These are phyloP conservation scores for Cordilura impudica DNA, from an alignment of 2,888 invertebrate genomes.

Conservation along the genomic window DNA sequence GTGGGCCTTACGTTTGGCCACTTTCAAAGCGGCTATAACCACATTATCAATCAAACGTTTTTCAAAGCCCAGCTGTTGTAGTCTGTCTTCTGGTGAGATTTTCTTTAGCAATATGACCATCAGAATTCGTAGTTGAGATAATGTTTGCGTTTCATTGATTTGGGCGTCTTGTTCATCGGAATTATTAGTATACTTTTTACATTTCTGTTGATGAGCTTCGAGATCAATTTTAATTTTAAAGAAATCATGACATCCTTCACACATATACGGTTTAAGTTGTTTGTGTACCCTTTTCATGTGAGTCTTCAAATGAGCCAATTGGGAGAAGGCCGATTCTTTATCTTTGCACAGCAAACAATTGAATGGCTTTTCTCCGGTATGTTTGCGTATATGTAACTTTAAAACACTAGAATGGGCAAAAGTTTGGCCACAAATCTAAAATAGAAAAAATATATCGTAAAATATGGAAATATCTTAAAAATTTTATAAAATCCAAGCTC, in stretches of 20 bases:
- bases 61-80: constrained; percentile 88
- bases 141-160: constrained; percentile 78
- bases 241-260: constrained; percentile 84
- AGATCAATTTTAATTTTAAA: constrained; percentile 88
- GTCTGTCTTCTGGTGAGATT: constrained; percentile 88
- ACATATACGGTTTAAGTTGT: constrained; percentile 87
- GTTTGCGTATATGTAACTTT: constrained; percentile 88
- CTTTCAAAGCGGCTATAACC: constrained; percentile 86
- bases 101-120: constrained; percentile 89
- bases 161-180: constrained; percentile 62
- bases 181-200: constrained; percentile 67
- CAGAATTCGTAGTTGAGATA: constrained; percentile 87
- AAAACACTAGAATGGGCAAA: constrained; percentile 92
- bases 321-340: constrained; percentile 85
- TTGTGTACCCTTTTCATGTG: constrained; percentile 92
- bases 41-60: constrained; percentile 88
- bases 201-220: constrained; percentile 82
- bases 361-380: constrained; percentile 92
- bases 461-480: background rate
- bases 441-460: background rate
- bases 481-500: no score
- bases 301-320: constrained; percentile 91
- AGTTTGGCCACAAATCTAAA: constrained; percentile 74
- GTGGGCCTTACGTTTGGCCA: constrained; percentile 85
- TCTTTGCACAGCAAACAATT: constrained; percentile 83